Evolutionary conservation across 2,888 invertebrate genomes (phyloP).

Genomic region (Epicampocera succincta): DNA sequence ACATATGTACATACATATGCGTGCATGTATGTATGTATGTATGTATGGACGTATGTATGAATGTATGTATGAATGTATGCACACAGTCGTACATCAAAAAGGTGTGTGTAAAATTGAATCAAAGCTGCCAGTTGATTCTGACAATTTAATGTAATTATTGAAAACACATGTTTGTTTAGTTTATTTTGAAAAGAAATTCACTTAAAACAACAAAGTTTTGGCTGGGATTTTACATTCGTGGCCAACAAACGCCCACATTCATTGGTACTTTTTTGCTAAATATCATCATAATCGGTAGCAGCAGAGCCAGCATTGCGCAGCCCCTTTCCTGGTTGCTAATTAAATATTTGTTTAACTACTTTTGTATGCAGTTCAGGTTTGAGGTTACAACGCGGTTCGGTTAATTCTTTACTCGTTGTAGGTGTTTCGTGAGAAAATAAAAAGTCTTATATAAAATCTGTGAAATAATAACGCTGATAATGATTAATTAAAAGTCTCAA

Average conservation of each 20-base stretch:
- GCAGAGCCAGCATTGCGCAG: background rate
- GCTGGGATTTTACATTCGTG: background rate
- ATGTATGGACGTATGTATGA: too few relatives aligned
- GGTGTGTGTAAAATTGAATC: slow-evolving; percentile 38
- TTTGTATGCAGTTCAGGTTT: slow-evolving; percentile 52
- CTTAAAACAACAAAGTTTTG: slow-evolving; percentile 7
- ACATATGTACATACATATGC: too few relatives aligned
- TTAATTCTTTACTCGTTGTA: slow-evolving; percentile 45
- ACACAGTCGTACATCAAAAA: slow-evolving; percentile 39
- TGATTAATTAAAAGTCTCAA: slow-evolving; percentile 47
- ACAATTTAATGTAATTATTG: slow-evolving; percentile 18
- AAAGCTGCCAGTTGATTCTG: background rate
- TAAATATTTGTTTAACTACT: slow-evolving; percentile 14
- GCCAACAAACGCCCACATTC: slow-evolving; percentile 22
- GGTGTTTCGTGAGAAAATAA: slow-evolving; percentile 68
- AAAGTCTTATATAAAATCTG: slow-evolving; percentile 42
- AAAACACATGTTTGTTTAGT: slow-evolving; percentile 14
- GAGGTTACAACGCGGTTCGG: slow-evolving; percentile 55
- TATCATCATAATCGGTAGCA: background rate
- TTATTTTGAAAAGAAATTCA: slow-evolving; percentile 26
- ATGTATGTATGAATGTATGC: too few relatives aligned
- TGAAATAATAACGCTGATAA: slow-evolving; percentile 17
- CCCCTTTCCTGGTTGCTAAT: slow-evolving; percentile 29
- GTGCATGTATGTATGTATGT: too few relatives aligned
- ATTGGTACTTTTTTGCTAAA: slow-evolving; percentile 3